phyloP scores from a whole-genome alignment of 2,888 invertebrate genomes.

The Pterostichus niger region DNA sequence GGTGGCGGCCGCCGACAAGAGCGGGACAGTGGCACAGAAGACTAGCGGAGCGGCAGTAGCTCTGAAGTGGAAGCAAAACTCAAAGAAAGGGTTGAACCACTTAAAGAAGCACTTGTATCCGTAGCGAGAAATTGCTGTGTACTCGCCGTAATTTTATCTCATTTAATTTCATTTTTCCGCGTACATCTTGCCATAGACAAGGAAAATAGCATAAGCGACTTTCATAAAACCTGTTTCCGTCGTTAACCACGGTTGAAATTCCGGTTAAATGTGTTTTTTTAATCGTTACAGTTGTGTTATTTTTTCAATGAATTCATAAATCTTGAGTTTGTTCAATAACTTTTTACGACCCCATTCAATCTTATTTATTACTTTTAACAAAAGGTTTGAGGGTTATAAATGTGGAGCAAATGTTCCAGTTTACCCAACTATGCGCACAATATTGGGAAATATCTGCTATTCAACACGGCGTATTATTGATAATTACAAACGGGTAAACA shows the following conservation, averaged over 20 bases:
- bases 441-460: conserved; percentile 40
- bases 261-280: conserved; percentile 44
- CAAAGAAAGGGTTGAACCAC: conserved; percentile 31
- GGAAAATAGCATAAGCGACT: not conserved
- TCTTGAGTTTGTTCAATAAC: conserved; percentile 53
- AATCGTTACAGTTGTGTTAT: conserved; percentile 35
- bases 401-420: conserved; percentile 1
- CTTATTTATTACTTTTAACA: conserved; percentile 50
- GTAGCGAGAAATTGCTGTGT: conserved; percentile 20
- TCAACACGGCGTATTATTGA: conserved; percentile 9
- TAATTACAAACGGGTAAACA: conserved; percentile 49
- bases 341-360: conserved; percentile 41
- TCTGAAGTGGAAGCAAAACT: conserved; percentile 16
- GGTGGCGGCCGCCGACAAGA: not conserved
- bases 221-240: conserved; percentile 3
- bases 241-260: conserved; percentile 23
- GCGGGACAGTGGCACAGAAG: too few species aligned
- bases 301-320: conserved; percentile 48
- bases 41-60: not conserved
- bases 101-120: conserved; percentile 49
- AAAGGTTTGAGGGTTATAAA: conserved; percentile 35
- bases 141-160: conserved; percentile 36
- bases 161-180: conserved; percentile 40
- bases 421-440: conserved; percentile 31
- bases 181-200: conserved; percentile 19